phyloP scores from a whole-genome alignment of 2,797 vertebrate species.

The Bradypodion pumilum region DNA sequence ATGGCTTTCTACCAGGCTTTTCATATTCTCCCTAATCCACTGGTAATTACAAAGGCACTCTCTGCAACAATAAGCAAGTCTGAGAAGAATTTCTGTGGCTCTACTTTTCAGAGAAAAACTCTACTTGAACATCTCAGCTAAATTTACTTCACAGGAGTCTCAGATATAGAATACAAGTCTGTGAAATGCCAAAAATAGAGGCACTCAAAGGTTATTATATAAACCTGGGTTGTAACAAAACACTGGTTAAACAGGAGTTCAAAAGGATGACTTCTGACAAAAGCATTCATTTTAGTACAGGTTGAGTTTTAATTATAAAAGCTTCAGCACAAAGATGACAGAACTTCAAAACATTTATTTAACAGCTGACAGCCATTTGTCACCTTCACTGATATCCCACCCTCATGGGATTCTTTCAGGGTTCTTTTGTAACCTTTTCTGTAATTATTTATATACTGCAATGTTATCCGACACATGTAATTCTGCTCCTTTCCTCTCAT shows the following conservation, averaged over 20 bases:
- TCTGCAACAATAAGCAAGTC: constrained; percentile 68
- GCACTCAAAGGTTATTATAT: constrained; percentile 46
- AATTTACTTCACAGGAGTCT: constrained; percentile 63
- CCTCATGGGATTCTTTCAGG: constrained; percentile 19
- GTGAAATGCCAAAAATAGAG: constrained; percentile 59
- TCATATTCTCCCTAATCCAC: constrained; percentile 68
- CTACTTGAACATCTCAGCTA: constrained; percentile 63
- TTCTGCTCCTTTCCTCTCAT: constrained; percentile 9
- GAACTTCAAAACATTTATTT: constrained; percentile 58
- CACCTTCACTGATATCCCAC: constrained; percentile 30
- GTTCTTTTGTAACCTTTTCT: constrained; percentile 31
- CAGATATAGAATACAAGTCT: constrained; percentile 45
- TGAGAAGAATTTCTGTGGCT: constrained; percentile 61
- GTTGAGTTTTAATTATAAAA: constrained; percentile 60
- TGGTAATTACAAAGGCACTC: constrained; percentile 72
- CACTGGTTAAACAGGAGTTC: constrained; percentile 55
- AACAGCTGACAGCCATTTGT: constrained; percentile 53
- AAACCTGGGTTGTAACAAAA: constrained; percentile 56
- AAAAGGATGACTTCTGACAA: constrained; percentile 49
- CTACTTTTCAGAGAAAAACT: constrained; percentile 48
- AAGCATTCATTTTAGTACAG: constrained; percentile 43
- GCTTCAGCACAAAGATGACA: constrained; percentile 37
- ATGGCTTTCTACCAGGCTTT: constrained; percentile 60
- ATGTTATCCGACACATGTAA: background rate
- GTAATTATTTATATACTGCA: constrained; percentile 37